Conservation (phyloP, 2,888 invertebrate species). For the Ophion costatus region DNA sequence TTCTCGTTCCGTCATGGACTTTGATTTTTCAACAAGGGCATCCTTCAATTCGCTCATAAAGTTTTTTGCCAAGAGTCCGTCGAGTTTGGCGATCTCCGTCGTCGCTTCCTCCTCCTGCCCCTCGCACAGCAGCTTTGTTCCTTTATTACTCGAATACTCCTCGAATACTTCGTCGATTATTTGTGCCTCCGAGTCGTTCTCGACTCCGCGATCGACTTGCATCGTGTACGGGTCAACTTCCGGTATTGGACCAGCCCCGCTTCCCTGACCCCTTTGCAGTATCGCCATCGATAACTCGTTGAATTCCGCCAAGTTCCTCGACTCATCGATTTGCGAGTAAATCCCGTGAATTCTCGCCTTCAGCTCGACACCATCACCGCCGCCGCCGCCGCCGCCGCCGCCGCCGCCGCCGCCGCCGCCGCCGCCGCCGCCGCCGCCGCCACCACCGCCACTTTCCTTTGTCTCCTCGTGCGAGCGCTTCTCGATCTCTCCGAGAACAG, state of each 20-base stretch:
- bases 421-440: conserved; percentile 18
- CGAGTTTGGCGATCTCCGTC: conserved; percentile 72
- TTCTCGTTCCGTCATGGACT: conserved; percentile 80
- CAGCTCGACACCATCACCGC: conserved; percentile 51
- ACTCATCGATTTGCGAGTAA: conserved; percentile 76
- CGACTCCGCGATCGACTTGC: conserved; percentile 59
- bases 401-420: background rate
- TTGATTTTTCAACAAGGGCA: conserved; percentile 78
- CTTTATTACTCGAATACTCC: conserved; percentile 80
- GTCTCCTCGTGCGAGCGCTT: conserved; percentile 61
- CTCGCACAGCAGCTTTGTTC: conserved; percentile 76
- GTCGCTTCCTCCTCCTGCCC: conserved; percentile 70
- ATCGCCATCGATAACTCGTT: conserved; percentile 74
- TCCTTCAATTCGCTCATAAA: conserved; percentile 81
- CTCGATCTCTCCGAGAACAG: conserved; percentile 77
- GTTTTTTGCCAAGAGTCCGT: conserved; percentile 77
- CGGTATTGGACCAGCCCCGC: background rate
- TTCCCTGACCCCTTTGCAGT: conserved; percentile 10
- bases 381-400: conserved; percentile 20
- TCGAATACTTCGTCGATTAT: conserved; percentile 82
- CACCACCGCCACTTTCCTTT: conserved; percentile 38
- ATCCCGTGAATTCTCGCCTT: conserved; percentile 71
- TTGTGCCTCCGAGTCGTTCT: conserved; percentile 74
- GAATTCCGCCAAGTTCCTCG: conserved; percentile 78
- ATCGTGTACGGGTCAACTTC: conserved; percentile 1